Percentiles rank a stretch among this genome's conserved stretches.
phyloP scores from a whole-genome alignment of 37 sponge, comb jelly and placozoan species.

The Diacarnus erythraeanus region DNA sequence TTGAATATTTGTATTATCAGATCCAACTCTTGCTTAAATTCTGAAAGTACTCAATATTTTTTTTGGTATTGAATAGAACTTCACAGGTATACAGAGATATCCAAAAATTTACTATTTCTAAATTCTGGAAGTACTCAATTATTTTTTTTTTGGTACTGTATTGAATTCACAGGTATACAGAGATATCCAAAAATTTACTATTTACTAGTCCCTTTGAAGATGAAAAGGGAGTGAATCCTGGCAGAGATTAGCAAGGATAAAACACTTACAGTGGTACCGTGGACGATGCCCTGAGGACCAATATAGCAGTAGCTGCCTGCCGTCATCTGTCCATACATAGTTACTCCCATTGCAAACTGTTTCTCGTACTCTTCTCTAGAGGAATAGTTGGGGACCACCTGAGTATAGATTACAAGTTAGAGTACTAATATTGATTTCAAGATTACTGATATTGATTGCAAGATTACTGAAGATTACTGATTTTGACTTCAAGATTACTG shows the following conservation, averaged over 20 bases:
- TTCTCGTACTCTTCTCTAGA: constrained; percentile 86
- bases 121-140: background rate
- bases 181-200: too few relatives aligned
- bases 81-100: too few relatives aligned
- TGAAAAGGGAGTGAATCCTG: background rate
- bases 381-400: constrained; percentile 96
- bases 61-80: too few relatives aligned
- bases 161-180: too few relatives aligned
- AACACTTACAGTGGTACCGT: constrained; percentile 89
- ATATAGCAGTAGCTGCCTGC: constrained; percentile 99
- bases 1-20: too few relatives aligned
- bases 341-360: constrained; percentile 94
- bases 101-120: background rate
- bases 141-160: background rate
- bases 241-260: background rate
- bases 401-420: too few relatives aligned
- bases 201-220: background rate
- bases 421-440: too few relatives aligned
- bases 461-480: background rate
- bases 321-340: constrained; percentile 99
- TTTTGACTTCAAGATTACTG: background rate
- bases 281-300: constrained; percentile 99
- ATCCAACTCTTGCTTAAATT: too few relatives aligned
- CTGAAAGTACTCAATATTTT: too few relatives aligned
- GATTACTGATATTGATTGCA: background rate